A percentile compares a stretch with the other conserved stretches of the same genome.
Conservation (phyloP, 2,797 vertebrate genomes). For the Hozukius guyotensis region DNA sequence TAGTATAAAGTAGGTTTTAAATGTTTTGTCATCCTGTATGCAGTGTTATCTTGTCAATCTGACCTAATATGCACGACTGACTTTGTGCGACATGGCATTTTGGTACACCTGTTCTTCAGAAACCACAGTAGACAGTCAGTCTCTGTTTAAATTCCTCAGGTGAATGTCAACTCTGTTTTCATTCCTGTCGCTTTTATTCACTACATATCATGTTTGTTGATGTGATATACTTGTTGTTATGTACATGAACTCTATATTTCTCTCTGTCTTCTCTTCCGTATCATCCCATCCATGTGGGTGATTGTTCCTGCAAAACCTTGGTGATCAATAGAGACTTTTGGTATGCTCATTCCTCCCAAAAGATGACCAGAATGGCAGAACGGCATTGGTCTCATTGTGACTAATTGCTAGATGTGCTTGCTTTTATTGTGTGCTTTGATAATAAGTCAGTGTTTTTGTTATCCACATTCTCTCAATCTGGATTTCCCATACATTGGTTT, state of each 20-base stretch:
- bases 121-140: conserved; percentile 18
- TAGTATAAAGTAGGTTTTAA: neutral
- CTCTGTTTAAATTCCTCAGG: conserved; percentile 46
- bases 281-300: conserved; percentile 92
- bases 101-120: conserved; percentile 47
- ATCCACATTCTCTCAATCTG: conserved; percentile 86
- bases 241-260: conserved; percentile 79
- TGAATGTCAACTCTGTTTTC: conserved; percentile 54
- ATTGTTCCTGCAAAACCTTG: conserved; percentile 91
- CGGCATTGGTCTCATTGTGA: conserved; percentile 53
- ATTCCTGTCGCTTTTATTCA: conserved; percentile 55
- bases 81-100: conserved; percentile 30
- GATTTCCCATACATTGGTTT: conserved; percentile 83
- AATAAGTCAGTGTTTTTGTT: conserved; percentile 70
- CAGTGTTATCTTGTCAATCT: conserved; percentile 45
- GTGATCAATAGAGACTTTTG: conserved; percentile 95
- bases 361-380: conserved; percentile 86
- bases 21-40: neutral
- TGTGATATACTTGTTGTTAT: conserved; percentile 70
- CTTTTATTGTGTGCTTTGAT: conserved; percentile 70
- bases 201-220: conserved; percentile 64
- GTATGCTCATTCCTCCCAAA: conserved; percentile 87
- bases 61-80: conserved; percentile 50
- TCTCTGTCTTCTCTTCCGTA: conserved; percentile 82
- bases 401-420: conserved; percentile 68